Percentiles rank a stretch among this genome's conserved stretches.
phyloP scores from a whole-genome alignment of 2,797 vertebrate species.

The Scarus forsteni region DNA sequence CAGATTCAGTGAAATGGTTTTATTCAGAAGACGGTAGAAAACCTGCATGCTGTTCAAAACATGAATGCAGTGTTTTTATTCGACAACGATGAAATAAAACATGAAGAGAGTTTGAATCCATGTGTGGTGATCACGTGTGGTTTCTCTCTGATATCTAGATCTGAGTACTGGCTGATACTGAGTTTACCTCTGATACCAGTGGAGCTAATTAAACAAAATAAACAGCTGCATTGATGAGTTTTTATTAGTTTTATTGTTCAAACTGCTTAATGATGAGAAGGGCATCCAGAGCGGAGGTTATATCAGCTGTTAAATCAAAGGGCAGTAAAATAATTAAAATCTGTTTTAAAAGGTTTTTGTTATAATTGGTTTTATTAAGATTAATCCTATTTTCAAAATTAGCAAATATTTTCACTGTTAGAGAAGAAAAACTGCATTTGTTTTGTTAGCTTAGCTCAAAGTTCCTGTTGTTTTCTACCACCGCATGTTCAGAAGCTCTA shows the following conservation, averaged over 20 bases:
- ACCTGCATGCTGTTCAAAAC: slow-evolving; percentile 36
- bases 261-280: too few relatives aligned
- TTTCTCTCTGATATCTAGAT: neutral
- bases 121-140: neutral
- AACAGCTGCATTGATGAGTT: neutral
- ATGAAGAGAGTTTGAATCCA: neutral
- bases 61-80: neutral
- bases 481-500: neutral
- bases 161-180: neutral
- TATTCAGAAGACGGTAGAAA: slow-evolving; percentile 16
- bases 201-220: neutral
- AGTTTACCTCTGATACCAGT: neutral
- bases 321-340: too few relatives aligned
- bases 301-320: too few relatives aligned
- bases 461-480: neutral
- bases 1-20: slow-evolving; percentile 8
- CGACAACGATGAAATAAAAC: neutral
- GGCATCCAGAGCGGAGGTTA: too few relatives aligned
- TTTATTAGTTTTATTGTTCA: neutral
- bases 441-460: neutral
- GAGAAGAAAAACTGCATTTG: too few relatives aligned
- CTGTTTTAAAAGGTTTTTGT: too few relatives aligned
- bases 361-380: too few relatives aligned
- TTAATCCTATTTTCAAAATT: too few relatives aligned
- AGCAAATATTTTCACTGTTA: too few relatives aligned